phyloP scores from a whole-genome alignment of 2,888 invertebrate genomes.

The Macaria liturata region DNA sequence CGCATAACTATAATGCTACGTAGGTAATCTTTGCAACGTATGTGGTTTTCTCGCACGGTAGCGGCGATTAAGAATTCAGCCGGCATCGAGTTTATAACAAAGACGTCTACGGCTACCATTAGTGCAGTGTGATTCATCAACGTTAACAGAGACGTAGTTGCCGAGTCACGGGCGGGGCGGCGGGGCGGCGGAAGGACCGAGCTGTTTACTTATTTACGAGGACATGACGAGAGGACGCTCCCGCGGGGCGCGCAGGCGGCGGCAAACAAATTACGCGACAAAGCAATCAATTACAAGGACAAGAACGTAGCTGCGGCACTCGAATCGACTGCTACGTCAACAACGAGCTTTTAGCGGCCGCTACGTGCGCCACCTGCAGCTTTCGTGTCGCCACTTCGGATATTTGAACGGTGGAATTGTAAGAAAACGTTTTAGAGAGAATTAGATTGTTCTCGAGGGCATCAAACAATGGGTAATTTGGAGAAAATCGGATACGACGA shows the following conservation, averaged over 20 bases:
- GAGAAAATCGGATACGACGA: slow-evolving; percentile 70
- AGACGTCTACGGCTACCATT: slow-evolving; percentile 31
- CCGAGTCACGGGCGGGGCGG: slow-evolving; percentile 53
- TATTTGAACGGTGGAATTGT: slow-evolving; percentile 60
- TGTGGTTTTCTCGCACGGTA: background rate
- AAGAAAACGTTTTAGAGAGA: slow-evolving; percentile 64
- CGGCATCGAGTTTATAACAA: slow-evolving; percentile 1
- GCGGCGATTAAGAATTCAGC: slow-evolving; percentile 11
- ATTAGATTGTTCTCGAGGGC: slow-evolving; percentile 65
- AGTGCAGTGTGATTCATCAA: slow-evolving; percentile 52
- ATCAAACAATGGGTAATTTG: slow-evolving; percentile 77
- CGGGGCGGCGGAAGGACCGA: slow-evolving; percentile 31
- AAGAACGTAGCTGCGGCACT: slow-evolving; percentile 69
- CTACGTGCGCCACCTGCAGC: slow-evolving; percentile 61
- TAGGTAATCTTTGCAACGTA: background rate
- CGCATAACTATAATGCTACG: no score
- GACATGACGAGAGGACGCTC: slow-evolving; percentile 70
- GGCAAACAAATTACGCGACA: slow-evolving; percentile 82
- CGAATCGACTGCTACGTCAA: slow-evolving; percentile 79
- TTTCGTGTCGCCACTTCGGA: slow-evolving; percentile 54
- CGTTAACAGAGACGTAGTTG: slow-evolving; percentile 49
- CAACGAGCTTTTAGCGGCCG: slow-evolving; percentile 80
- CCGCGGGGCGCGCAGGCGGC: slow-evolving; percentile 63
- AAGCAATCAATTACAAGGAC: slow-evolving; percentile 83
- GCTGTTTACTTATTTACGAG: slow-evolving; percentile 76